These are phyloP conservation scores for Helicoverpa zea DNA, from an alignment of 1,140 invertebrate genomes.

Conservation along the genomic window DNA sequence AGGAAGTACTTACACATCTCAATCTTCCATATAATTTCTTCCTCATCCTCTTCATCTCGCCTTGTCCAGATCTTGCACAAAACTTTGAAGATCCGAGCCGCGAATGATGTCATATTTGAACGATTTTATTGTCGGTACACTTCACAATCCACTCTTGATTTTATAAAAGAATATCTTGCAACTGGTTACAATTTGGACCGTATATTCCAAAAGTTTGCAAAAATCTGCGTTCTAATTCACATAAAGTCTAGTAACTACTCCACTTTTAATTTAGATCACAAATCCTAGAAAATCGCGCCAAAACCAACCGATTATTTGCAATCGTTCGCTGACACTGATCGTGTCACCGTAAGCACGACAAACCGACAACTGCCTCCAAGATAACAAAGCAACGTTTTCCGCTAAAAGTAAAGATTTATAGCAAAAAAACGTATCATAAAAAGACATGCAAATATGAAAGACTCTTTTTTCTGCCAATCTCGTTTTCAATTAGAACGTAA, in stretches of 20 bases:
- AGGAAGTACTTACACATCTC: conserved; percentile 26
- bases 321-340: conserved; percentile 6
- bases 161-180: neutral
- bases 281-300: neutral
- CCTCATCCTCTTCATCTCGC: conserved; percentile 31
- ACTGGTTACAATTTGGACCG: neutral
- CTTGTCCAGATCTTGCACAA: conserved; percentile 34
- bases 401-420: conserved; percentile 2
- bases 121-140: neutral
- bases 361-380: neutral
- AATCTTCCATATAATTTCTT: conserved; percentile 45
- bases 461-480: conserved; percentile 45
- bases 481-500: conserved; percentile 33
- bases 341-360: neutral
- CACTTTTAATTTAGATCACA: neutral
- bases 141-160: neutral
- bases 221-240: neutral
- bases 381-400: conserved; percentile 12
- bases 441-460: conserved; percentile 23
- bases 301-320: neutral
- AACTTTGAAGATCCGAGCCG: conserved; percentile 15
- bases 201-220: neutral
- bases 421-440: conserved; percentile 31
- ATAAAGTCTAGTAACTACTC: neutral
- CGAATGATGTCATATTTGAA: conserved; percentile 15